Conservation (phyloP, 2,797 vertebrate genomes). For the Mormyrus proboscirostris region DNA sequence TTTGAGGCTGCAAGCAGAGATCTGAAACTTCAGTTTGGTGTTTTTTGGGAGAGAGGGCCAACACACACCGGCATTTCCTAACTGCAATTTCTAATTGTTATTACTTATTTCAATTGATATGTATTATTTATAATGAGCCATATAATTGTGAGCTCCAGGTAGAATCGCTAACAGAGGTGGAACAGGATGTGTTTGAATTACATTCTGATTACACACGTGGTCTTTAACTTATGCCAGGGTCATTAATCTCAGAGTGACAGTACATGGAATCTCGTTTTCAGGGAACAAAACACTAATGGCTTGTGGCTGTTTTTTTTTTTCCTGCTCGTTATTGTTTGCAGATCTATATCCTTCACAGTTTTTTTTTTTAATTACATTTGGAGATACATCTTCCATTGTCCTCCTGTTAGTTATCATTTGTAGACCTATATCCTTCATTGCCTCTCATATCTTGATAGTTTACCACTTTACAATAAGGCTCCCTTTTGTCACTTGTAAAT, state of each 20-base stretch:
- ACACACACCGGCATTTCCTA: not conserved
- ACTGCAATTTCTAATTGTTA: not conserved
- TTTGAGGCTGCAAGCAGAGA: not conserved
- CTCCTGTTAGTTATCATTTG: not conserved
- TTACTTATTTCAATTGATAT: not conserved
- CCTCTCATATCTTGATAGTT: not conserved
- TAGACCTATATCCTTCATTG: not conserved
- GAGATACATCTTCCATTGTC: not conserved
- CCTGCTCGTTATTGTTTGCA: conserved; percentile 7
- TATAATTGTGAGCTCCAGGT: conserved; percentile 13
- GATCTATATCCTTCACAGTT: not conserved
- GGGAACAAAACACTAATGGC: conserved; percentile 24
- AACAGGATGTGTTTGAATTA: conserved; percentile 30
- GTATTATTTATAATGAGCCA: not conserved
- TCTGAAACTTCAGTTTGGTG: not conserved
- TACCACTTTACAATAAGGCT: not conserved
- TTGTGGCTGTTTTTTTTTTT: conserved; percentile 10
- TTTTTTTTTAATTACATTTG: not conserved
- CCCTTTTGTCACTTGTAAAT: not conserved
- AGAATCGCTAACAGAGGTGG: conserved; percentile 33
- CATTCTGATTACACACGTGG: conserved; percentile 26
- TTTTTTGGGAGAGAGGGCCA: not conserved
- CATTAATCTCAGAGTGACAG: conserved; percentile 28
- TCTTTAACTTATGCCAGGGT: conserved; percentile 33
- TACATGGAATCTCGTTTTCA: conserved; percentile 18